phyloP scores from a whole-genome alignment of 30 jellyfish, hydroid and myxozoan genomes.

The Kudoa iwatai region DNA sequence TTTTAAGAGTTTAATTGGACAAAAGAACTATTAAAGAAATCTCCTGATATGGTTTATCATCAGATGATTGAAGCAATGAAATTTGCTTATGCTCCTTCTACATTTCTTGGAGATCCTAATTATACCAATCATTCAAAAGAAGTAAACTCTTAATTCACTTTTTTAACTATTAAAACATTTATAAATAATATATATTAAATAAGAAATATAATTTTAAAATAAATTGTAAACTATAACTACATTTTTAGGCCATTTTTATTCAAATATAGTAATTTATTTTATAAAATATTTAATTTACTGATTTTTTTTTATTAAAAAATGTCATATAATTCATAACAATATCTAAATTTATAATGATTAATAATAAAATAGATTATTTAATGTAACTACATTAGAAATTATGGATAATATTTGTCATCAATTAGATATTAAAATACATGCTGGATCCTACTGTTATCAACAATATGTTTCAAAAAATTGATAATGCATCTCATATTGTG shows the following conservation, averaged over 20 bases:
- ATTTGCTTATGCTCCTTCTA: conserved; percentile 56
- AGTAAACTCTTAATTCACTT: conserved; percentile 6
- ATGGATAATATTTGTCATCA: too few relatives aligned
- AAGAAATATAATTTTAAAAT: too few relatives aligned
- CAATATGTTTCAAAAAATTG: conserved; percentile 17
- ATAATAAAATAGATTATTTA: too few relatives aligned
- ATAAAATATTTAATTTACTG: neutral
- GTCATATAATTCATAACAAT: too few relatives aligned
- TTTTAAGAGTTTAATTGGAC: conserved; percentile 35
- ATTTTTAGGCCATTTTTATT: too few relatives aligned
- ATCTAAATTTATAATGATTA: too few relatives aligned
- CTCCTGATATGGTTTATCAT: conserved; percentile 35
- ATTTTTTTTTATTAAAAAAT: neutral
- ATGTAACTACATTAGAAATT: too few relatives aligned
- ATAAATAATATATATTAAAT: too few relatives aligned
- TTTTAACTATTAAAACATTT: too few relatives aligned
- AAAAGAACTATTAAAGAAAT: conserved; percentile 9
- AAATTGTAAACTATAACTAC: too few relatives aligned
- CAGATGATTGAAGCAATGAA: conserved; percentile 59
- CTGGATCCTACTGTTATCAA: conserved; percentile 27
- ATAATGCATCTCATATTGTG: conserved; percentile 27
- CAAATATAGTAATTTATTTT: neutral
- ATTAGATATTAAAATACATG: conserved; percentile 59
- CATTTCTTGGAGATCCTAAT: conserved; percentile 59
- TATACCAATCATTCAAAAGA: conserved; percentile 24